phyloP scores from a whole-genome alignment of 1,140 invertebrate genomes.

The Micrasema longulum region DNA sequence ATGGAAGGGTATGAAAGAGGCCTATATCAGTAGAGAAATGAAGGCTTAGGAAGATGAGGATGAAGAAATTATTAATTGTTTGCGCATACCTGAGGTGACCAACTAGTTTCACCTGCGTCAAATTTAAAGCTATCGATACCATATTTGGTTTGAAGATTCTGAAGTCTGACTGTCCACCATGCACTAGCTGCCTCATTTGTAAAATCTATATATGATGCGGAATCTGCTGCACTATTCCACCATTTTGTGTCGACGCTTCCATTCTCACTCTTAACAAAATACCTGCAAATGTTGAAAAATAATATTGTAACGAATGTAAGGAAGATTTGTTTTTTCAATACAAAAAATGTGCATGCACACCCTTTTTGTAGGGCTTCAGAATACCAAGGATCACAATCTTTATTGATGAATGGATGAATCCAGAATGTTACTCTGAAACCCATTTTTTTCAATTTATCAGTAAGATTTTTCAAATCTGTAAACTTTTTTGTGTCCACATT shows the following conservation, averaged over 20 bases:
- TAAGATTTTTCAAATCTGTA: slow-evolving; percentile 70
- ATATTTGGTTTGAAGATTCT: slow-evolving; percentile 66
- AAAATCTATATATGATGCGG: slow-evolving; percentile 76
- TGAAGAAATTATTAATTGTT: no score
- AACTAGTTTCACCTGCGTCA: slow-evolving; percentile 83
- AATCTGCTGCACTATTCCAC: slow-evolving; percentile 79
- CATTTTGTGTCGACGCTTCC: slow-evolving; percentile 73
- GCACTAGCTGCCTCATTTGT: slow-evolving; percentile 74
- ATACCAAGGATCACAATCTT: slow-evolving; percentile 72
- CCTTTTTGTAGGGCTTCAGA: slow-evolving; percentile 64
- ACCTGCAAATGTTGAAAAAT: slow-evolving; percentile 54
- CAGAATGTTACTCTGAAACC: slow-evolving; percentile 80
- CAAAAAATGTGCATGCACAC: no score
- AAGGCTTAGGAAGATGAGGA: no score
- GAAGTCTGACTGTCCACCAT: slow-evolving; percentile 77
- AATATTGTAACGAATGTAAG: no score
- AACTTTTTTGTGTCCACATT: slow-evolving; percentile 76
- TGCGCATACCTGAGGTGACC: slow-evolving; percentile 70
- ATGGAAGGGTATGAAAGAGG: no score
- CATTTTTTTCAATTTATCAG: slow-evolving; percentile 67
- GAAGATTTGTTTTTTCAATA: background rate
- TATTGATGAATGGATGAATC: slow-evolving; percentile 89
- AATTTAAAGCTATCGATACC: slow-evolving; percentile 89
- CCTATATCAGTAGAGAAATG: no score
- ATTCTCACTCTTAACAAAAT: slow-evolving; percentile 69